Conservation (phyloP, 1,140 invertebrate species). For the Pantala flavescens region DNA sequence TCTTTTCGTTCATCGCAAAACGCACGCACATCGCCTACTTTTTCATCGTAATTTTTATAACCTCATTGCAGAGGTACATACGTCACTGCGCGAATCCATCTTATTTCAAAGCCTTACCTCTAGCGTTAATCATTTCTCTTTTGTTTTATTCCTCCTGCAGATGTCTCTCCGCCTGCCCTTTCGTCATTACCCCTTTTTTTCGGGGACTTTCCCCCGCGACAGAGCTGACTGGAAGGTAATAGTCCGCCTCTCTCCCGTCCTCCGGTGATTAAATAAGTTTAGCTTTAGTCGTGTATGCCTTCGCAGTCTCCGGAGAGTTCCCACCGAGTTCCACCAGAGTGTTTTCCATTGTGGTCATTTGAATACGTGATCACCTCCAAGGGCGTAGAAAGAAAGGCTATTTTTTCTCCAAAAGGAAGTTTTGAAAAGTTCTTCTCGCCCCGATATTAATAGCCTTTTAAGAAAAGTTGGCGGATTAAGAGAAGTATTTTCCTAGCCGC, state of each 20-base stretch:
- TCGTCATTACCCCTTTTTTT: too few species aligned
- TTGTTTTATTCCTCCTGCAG: too few species aligned
- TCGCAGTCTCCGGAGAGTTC: background rate
- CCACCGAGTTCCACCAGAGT: background rate
- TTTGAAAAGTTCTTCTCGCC: background rate
- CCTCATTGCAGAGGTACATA: too few species aligned
- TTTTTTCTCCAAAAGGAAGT: background rate
- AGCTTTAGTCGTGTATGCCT: background rate
- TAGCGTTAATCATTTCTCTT: too few species aligned
- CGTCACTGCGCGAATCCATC: too few species aligned
- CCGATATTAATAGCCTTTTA: background rate
- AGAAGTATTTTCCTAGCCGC: background rate
- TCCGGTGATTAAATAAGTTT: conserved; percentile 4
- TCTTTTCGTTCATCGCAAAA: too few species aligned
- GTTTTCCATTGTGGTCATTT: conserved; percentile 6
- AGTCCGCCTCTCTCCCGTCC: background rate
- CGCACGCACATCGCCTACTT: too few species aligned
- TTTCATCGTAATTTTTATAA: too few species aligned
- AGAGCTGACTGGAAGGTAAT: background rate
- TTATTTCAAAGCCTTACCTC: too few species aligned
- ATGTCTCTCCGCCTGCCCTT: too few species aligned
- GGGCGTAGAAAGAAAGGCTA: background rate
- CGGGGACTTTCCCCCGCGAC: too few species aligned
- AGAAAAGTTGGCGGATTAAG: background rate
- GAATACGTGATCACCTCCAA: background rate